Base-by-base conservation (phyloP, 64 coral and sea anemone genomes). In the Dendrophyllia cribrosa region DNA sequence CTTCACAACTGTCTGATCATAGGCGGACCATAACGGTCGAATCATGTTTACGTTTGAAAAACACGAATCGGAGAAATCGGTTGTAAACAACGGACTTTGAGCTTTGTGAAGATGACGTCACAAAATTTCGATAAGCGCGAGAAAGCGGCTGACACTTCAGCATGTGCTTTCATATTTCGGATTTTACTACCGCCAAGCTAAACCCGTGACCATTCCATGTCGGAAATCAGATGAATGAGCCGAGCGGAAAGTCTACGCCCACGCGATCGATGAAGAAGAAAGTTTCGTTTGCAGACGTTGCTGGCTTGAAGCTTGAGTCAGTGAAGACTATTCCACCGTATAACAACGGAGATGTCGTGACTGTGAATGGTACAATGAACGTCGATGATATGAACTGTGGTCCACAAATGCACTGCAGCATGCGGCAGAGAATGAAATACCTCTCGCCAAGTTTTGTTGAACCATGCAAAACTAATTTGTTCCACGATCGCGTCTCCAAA, bases 241-340 rank as follows among this genome's bases (percentile, higher is more conserved):
- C 17, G 1, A 59, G 77, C 55, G 12, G 51, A 9, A 19, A 44
- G 0, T 44, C 6, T 10, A 80, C 15, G 56, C 5, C 56, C 12
- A 80, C 23, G 46, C 44, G 45, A 51, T 20, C 73, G 10, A 46
- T 75, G 21, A 68, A 79, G 84, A 93, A 93, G 50, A 85, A 25
- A 16, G 91, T 93, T 48, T 86, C 68, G 9, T 93, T 93, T 70
- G 91, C 91, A n/a, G 91, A 93, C 51, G 44, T 68, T 3, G 77
- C 77, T 44, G 77, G 77, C 7, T 62, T 80, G 4, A 19, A 20
- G 58, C 77, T 80, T 15, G 77, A 43, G 12, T 43, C 16, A 51
- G 85, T 80, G 55, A 93, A 93, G 55, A 87, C 58, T 20, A 93
- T 93, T 65, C 61, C 91, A 2, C 61, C 82, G 17, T 34, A 70